These are phyloP conservation scores for Leptinotarsa undecemlineata DNA, from an alignment of 1,140 invertebrate genomes.

Conservation along the genomic window DNA sequence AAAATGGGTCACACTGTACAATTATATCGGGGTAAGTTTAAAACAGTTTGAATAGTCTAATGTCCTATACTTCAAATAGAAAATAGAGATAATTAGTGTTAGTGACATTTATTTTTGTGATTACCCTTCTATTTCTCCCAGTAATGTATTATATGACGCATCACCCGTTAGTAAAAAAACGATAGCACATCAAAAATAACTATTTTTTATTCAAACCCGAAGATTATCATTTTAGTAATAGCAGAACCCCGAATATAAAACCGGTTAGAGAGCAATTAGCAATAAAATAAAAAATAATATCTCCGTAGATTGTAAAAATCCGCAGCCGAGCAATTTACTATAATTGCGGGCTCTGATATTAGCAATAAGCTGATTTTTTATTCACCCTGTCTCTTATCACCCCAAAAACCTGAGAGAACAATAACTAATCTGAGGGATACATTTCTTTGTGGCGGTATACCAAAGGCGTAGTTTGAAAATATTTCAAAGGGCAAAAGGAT, in stretches of 20 bases:
- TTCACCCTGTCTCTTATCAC: slow-evolving; percentile 55
- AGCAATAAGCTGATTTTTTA: slow-evolving; percentile 58
- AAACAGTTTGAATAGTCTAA: no score
- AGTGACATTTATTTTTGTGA: no score
- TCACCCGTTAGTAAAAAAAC: no score
- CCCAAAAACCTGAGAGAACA: slow-evolving; percentile 49
- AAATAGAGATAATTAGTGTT: no score
- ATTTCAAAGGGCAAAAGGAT: no score
- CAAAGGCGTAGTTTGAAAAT: no score
- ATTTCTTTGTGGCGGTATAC: background rate
- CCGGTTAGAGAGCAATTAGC: slow-evolving; percentile 48
- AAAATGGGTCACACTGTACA: no score
- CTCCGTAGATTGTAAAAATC: slow-evolving; percentile 46
- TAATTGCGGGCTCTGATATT: slow-evolving; percentile 55
- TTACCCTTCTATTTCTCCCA: no score
- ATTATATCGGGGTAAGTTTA: no score
- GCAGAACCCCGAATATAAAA: slow-evolving; percentile 34
- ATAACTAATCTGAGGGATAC: slow-evolving; percentile 49
- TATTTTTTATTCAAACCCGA: background rate
- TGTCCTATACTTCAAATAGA: no score
- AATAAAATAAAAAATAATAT: slow-evolving; percentile 54
- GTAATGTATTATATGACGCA: no score
- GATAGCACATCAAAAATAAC: no score
- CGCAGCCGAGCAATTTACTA: slow-evolving; percentile 47
- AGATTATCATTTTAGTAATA: slow-evolving; percentile 16